Base-by-base conservation (phyloP, 2,888 invertebrate genomes). In the Exocentrus adspersus region DNA sequence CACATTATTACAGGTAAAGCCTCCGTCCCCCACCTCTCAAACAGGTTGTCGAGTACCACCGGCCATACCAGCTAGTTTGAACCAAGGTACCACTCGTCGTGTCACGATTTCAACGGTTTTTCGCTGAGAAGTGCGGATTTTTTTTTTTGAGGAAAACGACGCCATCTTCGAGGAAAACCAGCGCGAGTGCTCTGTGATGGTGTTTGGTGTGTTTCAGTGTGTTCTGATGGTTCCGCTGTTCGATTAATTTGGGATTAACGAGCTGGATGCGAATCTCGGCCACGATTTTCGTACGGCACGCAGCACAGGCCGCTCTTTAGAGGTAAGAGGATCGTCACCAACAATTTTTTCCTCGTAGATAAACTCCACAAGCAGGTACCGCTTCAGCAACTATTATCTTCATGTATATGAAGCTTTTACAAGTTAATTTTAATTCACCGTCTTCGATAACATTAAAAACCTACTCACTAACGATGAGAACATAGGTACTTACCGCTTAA, bases 41-140 rank as follows among this genome's bases (percentile, higher is more conserved):
- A 62, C 72, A 72, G 72, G 72, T 75, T 72, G 72, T 62, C 69
- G 66, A 64, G 62, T 60, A 72, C 67, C 70, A 61, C 67, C 70
- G 62, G 67, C 69, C 68, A 69, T 68, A 68, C 67, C 72, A 69
- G 66, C 72, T 71, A 75, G 74, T 72, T 69, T 67, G 72, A 74
- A 72, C 71, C 63, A 67, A 72, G 65, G 75, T 69, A 65, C 65
- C 67, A 67, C 63, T 62, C 64, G 68, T 60, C 67, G 70, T 66
- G 71, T 68, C 62, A 68, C 62, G 54, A 54, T 54, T 43, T 54
- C 54, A 54, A 54, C 54, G 43, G 54, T 54, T 54, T 54, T 54
- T 54, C 54, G 43, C 54, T 43, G 42, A 17, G 43, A 37, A 43
- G 43, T 54, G 43, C 54, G 54, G 43, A 43, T 54, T 53, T 48